Conservation (phyloP, 2,113 vertebrate species). For the Mustela lutreola region DNA sequence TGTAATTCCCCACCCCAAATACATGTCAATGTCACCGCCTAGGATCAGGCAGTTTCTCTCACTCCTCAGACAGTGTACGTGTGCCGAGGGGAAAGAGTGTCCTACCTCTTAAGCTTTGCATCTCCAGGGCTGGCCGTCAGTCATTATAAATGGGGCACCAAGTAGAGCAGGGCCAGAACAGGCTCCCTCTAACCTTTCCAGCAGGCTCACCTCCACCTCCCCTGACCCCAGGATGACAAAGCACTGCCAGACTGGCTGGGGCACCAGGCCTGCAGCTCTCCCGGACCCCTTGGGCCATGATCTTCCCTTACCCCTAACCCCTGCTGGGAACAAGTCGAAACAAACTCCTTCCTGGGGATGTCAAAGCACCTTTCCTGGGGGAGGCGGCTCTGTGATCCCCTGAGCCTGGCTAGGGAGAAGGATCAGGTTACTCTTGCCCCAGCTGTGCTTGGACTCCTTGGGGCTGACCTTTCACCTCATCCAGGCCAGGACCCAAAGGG, state of each 20-base stretch:
- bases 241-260: constrained; percentile 24
- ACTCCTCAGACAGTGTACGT: not conserved
- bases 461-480: constrained; percentile 84
- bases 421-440: constrained; percentile 80
- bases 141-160: constrained; percentile 34
- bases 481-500: constrained; percentile 80
- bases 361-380: constrained; percentile 83
- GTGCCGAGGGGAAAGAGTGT: not conserved
- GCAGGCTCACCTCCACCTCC: constrained; percentile 66
- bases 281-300: constrained; percentile 53
- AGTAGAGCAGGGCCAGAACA: not conserved
- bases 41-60: constrained; percentile 12
- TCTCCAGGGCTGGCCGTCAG: not conserved
- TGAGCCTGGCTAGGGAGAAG: constrained; percentile 66
- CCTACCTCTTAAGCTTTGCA: not conserved
- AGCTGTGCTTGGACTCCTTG: constrained; percentile 80
- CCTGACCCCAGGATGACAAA: constrained; percentile 72
- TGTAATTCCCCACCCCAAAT: constrained; percentile 45
- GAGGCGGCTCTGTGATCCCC: constrained; percentile 71
- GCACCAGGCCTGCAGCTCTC: constrained; percentile 44
- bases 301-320: constrained; percentile 9
- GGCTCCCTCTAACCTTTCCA: constrained; percentile 58
- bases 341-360: constrained; percentile 74
- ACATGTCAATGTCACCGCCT: constrained; percentile 26
- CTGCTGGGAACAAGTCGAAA: constrained; percentile 72